Percentiles rank a stretch among this genome's conserved stretches.
Evolutionary conservation across 2,888 invertebrate genomes (phyloP).

Genomic region (Sicus ferrugineus): DNA sequence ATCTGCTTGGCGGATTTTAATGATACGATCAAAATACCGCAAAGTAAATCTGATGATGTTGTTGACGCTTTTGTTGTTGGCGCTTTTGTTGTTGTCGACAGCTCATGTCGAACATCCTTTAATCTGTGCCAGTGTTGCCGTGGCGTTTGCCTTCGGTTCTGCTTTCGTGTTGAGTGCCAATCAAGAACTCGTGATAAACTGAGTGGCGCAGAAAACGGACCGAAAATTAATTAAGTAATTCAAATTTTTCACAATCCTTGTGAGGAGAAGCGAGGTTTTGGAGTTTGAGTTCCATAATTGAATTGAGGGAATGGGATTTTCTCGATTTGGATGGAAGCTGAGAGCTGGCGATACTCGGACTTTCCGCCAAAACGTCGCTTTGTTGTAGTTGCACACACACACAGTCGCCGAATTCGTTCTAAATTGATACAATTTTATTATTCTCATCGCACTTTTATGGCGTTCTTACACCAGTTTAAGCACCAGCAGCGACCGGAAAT

Average conservation of each 20-base stretch:
- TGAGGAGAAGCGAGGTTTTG: too few relatives aligned
- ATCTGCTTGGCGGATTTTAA: conserved; percentile 24
- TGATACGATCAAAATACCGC: conserved; percentile 34
- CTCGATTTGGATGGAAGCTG: too few relatives aligned
- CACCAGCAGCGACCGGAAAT: conserved; percentile 26
- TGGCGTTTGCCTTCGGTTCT: neutral
- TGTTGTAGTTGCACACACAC: too few relatives aligned
- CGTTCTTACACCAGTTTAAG: conserved; percentile 36
- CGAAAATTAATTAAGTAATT: neutral
- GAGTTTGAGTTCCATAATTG: too few relatives aligned
- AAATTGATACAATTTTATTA: too few relatives aligned
- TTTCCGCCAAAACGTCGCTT: too few relatives aligned
- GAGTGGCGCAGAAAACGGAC: neutral
- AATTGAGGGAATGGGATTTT: too few relatives aligned
- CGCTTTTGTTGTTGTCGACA: conserved; percentile 11
- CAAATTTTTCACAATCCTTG: too few relatives aligned
- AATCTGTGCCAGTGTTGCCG: neutral
- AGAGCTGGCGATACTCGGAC: too few relatives aligned
- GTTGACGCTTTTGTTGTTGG: neutral
- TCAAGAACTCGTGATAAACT: conserved; percentile 6
- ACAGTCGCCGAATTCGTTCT: too few relatives aligned
- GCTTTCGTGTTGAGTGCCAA: neutral
- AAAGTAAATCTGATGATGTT: conserved; percentile 21
- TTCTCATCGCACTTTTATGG: conserved; percentile 49
- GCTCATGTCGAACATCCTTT: conserved; percentile 15